A percentile compares a stretch with the other conserved stretches of the same genome.
phyloP scores from a whole-genome alignment of 2,797 vertebrate species.

The Pampus argenteus region DNA sequence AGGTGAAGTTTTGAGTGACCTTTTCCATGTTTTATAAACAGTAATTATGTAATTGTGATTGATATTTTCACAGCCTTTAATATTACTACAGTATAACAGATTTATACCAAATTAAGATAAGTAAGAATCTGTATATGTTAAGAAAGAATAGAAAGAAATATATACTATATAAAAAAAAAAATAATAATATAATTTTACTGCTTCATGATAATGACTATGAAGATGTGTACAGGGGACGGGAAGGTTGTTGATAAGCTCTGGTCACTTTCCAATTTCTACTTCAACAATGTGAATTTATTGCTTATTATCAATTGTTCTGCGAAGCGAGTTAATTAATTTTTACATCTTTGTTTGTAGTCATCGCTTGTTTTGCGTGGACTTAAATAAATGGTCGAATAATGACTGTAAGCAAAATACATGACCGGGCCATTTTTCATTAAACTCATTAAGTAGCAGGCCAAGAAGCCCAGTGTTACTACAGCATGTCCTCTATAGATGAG shows the following conservation, averaged over 20 bases:
- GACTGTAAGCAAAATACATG: constrained; percentile 21
- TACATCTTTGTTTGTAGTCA: background rate
- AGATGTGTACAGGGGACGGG: background rate
- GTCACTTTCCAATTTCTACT: background rate
- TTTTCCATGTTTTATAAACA: constrained; percentile 21
- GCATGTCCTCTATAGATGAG: background rate
- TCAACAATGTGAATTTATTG: constrained; percentile 14
- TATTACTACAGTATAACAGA: background rate
- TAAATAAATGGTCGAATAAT: constrained; percentile 22
- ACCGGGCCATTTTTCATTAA: constrained; percentile 27
- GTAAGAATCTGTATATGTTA: background rate
- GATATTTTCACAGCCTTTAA: constrained; percentile 18
- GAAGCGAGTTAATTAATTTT: constrained; percentile 32
- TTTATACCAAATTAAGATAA: background rate
- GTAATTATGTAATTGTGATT: constrained; percentile 9
- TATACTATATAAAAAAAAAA: too few species aligned
- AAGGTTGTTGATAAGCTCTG: background rate
- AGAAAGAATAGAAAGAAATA: too few species aligned
- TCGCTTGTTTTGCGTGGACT: constrained; percentile 1
- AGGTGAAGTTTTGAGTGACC: constrained; percentile 31
- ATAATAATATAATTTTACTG: background rate
- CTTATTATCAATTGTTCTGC: background rate
- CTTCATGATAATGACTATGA: background rate
- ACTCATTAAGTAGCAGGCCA: background rate
- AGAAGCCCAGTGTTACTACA: background rate